Evolutionary conservation across 2,888 invertebrate genomes (phyloP), one percentile per base, ranked within the genome.

Genomic region (Parnassius glacialis): DNA sequence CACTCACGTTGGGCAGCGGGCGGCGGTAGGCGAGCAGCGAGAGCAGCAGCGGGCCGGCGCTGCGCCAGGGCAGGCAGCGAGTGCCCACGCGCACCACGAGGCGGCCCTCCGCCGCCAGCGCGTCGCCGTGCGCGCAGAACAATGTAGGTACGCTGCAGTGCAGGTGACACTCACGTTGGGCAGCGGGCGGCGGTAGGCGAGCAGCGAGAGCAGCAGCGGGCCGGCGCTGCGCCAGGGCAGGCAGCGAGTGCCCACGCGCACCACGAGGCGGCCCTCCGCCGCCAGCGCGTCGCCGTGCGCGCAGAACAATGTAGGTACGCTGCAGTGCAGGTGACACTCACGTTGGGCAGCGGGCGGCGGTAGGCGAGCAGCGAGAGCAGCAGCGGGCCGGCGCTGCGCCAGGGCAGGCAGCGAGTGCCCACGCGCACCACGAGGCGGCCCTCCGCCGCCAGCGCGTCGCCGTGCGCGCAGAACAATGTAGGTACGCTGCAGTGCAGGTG

Each of bases 1-100:
- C 96, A 95, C 79, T 95, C 95, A 67, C 98, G 94, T 75, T 96
- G 94, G 73, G 98, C 95, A 67, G 98, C 95, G 74, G 98, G 93
- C 77, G 96, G 95, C 51, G 68, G 47, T 67, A 67, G 61, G 42
- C 97, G 96, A 78, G 95, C 95, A 72, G 95, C 93, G 43, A 25
- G 2, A 25, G 25, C 25, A 25, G 98, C 95, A 67, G 98, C 95
- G 74, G 98, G 93, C 77, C 25, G 25, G 25, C 25, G 3, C 25
- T 25, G 25, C 25, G 25, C 25, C 25, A 25, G 25, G 96, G 95
- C 51, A 69, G 47, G 67, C 66, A 61, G 42, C 97, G 96, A 78
- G 95, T 95, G 72, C 95, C 93, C 10, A 43, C 43, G 43, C 43
- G 43, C 43, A 43, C 43, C 11, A 43, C 10, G 3, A 25, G 25